Conservation (phyloP, 2,888 invertebrate genomes). For the Eustalomyia histrio region DNA sequence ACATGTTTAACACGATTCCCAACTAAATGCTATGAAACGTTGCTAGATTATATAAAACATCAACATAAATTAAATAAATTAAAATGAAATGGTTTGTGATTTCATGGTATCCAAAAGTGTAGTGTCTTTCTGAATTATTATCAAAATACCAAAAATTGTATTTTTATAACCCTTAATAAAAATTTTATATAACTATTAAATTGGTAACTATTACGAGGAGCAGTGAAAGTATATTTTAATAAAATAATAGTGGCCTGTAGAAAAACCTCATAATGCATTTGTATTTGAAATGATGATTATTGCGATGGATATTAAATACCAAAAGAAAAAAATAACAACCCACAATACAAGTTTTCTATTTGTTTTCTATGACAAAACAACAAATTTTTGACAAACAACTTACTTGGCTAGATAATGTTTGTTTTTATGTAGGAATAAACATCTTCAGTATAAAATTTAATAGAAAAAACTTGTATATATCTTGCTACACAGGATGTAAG, state of each 20-base stretch:
- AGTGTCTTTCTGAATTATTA: constrained; percentile 21
- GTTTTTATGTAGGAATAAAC: too few relatives aligned
- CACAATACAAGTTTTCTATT: too few relatives aligned
- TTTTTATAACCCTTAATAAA: constrained; percentile 39
- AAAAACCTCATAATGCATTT: background rate
- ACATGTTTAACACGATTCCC: constrained; percentile 46
- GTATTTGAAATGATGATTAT: background rate
- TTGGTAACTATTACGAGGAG: background rate
- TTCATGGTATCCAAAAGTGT: constrained; percentile 1
- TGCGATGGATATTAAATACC: background rate
- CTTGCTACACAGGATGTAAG: too few relatives aligned
- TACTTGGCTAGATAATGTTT: too few relatives aligned
- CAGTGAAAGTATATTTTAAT: constrained; percentile 27
- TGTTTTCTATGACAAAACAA: too few relatives aligned
- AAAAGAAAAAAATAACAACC: background rate
- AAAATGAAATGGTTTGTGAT: constrained; percentile 40
- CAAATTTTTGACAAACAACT: too few relatives aligned
- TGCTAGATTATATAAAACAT: constrained; percentile 37
- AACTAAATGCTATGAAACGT: constrained; percentile 29
- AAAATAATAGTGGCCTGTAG: constrained; percentile 28
- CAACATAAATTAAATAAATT: constrained; percentile 30
- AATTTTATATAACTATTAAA: constrained; percentile 1
- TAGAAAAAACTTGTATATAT: too few relatives aligned
- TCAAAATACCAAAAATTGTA: constrained; percentile 4
- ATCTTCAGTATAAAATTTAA: too few relatives aligned